These are phyloP conservation scores for Montipora cactus DNA, from an alignment of 64 coral and sea anemone species.

Conservation along the genomic window DNA sequence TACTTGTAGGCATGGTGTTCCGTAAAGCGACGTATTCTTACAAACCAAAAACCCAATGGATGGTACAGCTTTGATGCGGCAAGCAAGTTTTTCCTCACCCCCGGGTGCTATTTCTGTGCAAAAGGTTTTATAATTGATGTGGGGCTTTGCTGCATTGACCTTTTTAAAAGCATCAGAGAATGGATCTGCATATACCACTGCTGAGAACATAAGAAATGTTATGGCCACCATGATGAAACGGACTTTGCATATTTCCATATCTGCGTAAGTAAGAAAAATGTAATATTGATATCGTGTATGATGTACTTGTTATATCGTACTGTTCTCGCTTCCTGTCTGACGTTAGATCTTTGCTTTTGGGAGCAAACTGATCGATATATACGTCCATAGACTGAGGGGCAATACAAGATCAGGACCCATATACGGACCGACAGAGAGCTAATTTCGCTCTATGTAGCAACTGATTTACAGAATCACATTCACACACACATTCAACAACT, in stretches of 20 bases:
- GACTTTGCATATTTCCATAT: not conserved
- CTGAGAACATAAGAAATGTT: not conserved
- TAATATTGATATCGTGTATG: not conserved
- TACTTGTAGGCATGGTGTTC: not conserved
- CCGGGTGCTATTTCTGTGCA: not conserved
- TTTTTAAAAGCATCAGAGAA: constrained; percentile 9
- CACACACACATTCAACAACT: too few species aligned
- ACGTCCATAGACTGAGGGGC: too few species aligned
- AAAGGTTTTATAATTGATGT: constrained; percentile 38
- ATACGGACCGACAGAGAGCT: too few species aligned
- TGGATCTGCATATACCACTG: not conserved
- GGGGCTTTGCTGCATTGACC: not conserved
- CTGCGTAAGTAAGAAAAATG: not conserved
- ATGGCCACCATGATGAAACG: not conserved
- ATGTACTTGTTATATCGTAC: too few species aligned
- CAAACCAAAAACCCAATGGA: constrained; percentile 49
- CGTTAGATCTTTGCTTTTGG: too few species aligned
- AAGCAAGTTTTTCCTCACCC: constrained; percentile 46
- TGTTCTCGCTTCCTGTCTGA: too few species aligned
- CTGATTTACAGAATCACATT: too few species aligned
- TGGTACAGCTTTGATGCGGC: constrained; percentile 1
- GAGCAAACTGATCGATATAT: too few species aligned
- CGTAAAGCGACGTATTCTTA: not conserved
- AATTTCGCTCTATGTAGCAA: too few species aligned
- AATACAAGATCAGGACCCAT: too few species aligned